Base-by-base conservation (phyloP, 2,113 vertebrate species). In the Coptodon bakossiorum region DNA sequence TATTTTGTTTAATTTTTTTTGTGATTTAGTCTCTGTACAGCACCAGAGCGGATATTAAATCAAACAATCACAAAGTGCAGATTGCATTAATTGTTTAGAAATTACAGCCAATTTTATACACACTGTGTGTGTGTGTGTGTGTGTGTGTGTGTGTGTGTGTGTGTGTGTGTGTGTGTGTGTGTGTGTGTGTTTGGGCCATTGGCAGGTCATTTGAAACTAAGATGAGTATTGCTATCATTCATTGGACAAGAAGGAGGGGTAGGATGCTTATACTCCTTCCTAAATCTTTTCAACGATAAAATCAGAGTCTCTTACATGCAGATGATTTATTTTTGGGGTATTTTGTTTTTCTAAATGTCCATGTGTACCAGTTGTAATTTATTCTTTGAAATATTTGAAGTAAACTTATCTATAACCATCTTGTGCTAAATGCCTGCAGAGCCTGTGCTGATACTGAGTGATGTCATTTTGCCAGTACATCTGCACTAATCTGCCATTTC, bases 121-220 rank as follows among this genome's bases (percentile, higher is more conserved):
- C 29, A 31, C 29, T 5, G 29, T 34, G 6, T 34, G 2, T 29
- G 29, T 29, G 3, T 54, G 53, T 54, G 53, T 56, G n/a, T 54
- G n/a, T n/a, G n/a, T 6, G 3, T 40, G 9, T 38, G 10, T 40
- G 3, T 40, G 38, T 45, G 11, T 48, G 45, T 16, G 7, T 9
- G 3, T 8, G 0, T 52, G 50, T 53, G 5, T 53, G 19, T 22
- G 2, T 22, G 50, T 6, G 9, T 3, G 19, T 5, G 9, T 6
- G n/a, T 12, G 3, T 54, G 53, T 54, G 53, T 56, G n/a, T 54
- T 0, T 12, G 11, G 2, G 6, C 2, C 24, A 16, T 1, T 59
- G 56, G 24, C 24, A 59, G 56, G 13, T 59, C 1, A 1, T 59
- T 29, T 59, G 27, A 59, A 59, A 59, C 11, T 29, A 59, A 29